Percentiles rank a stretch among this genome's conserved stretches.
Conservation (phyloP, 2,797 vertebrate species). For the Coluber constrictor region DNA sequence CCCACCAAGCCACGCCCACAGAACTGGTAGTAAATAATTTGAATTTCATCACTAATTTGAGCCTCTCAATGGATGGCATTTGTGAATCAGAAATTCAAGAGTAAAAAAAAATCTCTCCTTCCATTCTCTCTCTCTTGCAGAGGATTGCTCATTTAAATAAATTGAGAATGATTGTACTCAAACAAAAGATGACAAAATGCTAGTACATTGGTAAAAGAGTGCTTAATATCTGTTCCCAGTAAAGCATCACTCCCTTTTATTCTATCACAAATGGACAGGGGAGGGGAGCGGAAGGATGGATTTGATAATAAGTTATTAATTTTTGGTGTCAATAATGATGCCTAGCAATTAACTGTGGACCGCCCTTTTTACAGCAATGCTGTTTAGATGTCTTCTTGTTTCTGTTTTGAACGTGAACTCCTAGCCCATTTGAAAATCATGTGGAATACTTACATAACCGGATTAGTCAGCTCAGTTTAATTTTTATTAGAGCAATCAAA, state of each 20-base stretch:
- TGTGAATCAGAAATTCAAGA: background rate
- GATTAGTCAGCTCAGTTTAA: background rate
- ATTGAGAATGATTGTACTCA: background rate
- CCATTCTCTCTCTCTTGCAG: background rate
- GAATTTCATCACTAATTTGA: background rate
- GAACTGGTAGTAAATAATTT: too few species aligned
- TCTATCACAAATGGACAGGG: background rate
- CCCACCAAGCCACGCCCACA: too few species aligned
- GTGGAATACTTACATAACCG: background rate
- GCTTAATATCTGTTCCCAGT: background rate
- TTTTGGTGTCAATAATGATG: background rate
- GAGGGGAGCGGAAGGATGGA: background rate
- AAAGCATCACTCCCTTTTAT: background rate
- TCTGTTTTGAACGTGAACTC: background rate
- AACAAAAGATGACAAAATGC: background rate
- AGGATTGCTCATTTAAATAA: conserved; percentile 7
- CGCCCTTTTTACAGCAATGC: background rate
- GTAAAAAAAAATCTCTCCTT: background rate
- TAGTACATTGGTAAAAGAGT: background rate
- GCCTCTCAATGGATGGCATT: background rate
- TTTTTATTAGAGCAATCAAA: conserved; percentile 6
- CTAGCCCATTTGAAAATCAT: background rate
- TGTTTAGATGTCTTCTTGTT: background rate
- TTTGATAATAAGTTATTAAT: conserved; percentile 2
- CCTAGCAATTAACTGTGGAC: conserved; percentile 8